phyloP scores from a whole-genome alignment of 2,888 invertebrate species.

The Tetramorium bicarinatum region DNA sequence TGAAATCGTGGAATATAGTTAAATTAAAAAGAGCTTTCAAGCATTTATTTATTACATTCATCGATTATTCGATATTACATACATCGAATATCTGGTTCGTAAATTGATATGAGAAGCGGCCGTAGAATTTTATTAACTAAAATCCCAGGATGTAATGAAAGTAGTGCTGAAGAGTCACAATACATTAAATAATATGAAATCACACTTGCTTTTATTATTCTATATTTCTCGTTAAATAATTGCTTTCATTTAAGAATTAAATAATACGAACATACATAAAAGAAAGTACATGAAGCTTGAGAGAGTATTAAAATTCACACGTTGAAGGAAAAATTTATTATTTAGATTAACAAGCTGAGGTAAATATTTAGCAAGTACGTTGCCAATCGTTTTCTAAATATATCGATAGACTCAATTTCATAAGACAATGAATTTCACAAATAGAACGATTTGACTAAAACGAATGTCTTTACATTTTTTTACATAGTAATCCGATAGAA shows the following conservation, averaged over 20 bases:
- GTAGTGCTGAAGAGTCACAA: constrained; percentile 9
- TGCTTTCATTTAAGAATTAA: neutral
- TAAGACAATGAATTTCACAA: neutral
- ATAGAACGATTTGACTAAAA: neutral
- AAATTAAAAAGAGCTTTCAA: constrained; percentile 42
- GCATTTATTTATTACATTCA: constrained; percentile 51
- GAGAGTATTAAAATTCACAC: neutral
- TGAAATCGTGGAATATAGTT: constrained; percentile 1
- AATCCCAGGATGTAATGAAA: constrained; percentile 43
- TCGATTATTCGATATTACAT: constrained; percentile 50
- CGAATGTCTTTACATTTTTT: neutral
- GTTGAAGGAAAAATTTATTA: constrained; percentile 6
- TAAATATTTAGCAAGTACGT: neutral
- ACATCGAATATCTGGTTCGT: constrained; percentile 50
- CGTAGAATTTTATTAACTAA: constrained; percentile 48
- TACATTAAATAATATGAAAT: constrained; percentile 20
- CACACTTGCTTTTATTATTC: neutral
- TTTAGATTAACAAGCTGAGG: neutral
- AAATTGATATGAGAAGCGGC: constrained; percentile 32
- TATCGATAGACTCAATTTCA: neutral
- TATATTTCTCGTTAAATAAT: neutral
- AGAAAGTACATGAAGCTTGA: neutral
- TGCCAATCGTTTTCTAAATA: neutral
- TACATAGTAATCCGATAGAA: neutral
- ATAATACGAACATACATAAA: neutral